These are phyloP conservation scores for Nomia melanderi DNA, from an alignment of 1,140 invertebrate genomes.

Conservation along the genomic window DNA sequence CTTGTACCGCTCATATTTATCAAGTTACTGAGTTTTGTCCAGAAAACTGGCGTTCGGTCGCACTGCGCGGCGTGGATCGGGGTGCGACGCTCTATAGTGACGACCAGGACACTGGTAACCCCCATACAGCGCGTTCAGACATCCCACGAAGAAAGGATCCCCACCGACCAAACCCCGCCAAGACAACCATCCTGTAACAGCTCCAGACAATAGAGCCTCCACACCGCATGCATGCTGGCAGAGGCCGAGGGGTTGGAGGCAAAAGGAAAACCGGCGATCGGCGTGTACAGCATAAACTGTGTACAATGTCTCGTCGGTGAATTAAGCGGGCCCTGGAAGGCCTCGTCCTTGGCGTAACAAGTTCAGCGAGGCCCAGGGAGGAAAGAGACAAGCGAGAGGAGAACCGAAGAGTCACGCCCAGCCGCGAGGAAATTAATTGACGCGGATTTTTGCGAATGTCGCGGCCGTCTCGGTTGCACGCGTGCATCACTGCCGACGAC, in stretches of 20 bases:
- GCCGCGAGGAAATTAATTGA: constrained; percentile 68
- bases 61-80: too few species aligned
- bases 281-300: too few species aligned
- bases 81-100: constrained; percentile 3
- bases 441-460: constrained; percentile 53
- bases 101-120: background rate
- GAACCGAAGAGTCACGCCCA: constrained; percentile 58
- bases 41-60: too few species aligned
- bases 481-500: background rate
- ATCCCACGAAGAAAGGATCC: constrained; percentile 1
- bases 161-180: background rate
- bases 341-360: constrained; percentile 58
- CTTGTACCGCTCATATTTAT: too few species aligned
- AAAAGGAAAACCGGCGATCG: background rate
- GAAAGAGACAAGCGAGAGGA: too few species aligned
- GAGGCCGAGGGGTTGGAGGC: background rate
- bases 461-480: constrained; percentile 12
- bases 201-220: too few species aligned
- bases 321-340: constrained; percentile 55
- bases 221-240: background rate
- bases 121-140: constrained; percentile 18
- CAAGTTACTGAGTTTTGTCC: too few species aligned
- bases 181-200: too few species aligned
- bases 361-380: too few species aligned
- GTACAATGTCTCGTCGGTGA: constrained; percentile 28